Evolutionary conservation across 2,888 invertebrate species (phyloP).

Genomic region (Conus canariensis): DNA sequence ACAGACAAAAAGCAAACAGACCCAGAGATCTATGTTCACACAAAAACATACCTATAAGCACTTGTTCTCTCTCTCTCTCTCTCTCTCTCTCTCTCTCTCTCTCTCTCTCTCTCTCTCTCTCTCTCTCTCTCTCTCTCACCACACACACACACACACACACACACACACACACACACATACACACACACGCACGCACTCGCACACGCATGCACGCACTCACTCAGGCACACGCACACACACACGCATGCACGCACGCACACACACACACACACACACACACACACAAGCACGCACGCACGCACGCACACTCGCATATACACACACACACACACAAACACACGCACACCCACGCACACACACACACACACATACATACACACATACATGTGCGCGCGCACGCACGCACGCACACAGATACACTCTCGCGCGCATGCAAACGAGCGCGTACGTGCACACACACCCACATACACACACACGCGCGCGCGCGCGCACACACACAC

Average conservation of each 20-base stretch:
- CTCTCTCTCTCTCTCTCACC: no score
- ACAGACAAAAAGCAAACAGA: no score
- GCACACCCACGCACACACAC: constrained; percentile 21
- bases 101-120: no score
- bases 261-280: background rate
- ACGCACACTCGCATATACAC: background rate
- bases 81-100: no score
- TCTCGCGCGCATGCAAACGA: background rate
- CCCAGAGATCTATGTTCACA: no score
- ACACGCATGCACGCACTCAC: no score
- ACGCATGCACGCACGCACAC: background rate
- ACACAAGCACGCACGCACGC: background rate
- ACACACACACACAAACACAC: background rate
- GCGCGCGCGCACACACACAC: background rate
- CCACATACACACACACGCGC: constrained; percentile 10
- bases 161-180: no score
- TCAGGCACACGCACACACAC: no score
- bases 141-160: no score
- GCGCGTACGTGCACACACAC: constrained; percentile 24
- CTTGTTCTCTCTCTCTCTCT: no score
- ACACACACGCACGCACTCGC: no score
- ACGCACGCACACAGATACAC: background rate
- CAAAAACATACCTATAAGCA: no score
- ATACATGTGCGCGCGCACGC: background rate
- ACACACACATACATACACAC: constrained; percentile 13